Evolutionary conservation across 2,888 invertebrate genomes (phyloP).

Genomic region (Nemapogon koenigi): DNA sequence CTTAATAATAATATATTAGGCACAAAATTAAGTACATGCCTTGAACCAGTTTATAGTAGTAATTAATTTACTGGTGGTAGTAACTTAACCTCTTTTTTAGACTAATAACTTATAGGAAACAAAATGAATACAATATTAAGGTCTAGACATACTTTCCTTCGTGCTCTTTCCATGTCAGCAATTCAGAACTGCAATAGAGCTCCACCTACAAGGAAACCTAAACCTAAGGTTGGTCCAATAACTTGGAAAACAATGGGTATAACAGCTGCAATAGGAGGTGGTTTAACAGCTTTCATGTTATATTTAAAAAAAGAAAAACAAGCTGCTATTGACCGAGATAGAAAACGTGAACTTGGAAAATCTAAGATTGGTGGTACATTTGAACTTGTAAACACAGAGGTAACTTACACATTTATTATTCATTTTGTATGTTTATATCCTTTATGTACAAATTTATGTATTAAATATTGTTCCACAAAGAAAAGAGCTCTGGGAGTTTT

Average conservation of each 20-base stretch:
- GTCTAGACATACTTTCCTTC: constrained; percentile 25
- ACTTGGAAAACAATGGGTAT: constrained; percentile 82
- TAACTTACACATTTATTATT: constrained; percentile 17
- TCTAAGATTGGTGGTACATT: constrained; percentile 93
- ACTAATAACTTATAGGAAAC: constrained; percentile 15
- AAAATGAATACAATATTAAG: constrained; percentile 45
- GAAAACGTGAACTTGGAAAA: constrained; percentile 85
- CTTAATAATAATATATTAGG: no score
- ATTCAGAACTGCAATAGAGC: not conserved
- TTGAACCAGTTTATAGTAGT: no score
- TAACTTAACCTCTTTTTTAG: no score
- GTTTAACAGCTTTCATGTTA: constrained; percentile 73
- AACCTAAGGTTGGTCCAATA: constrained; percentile 59
- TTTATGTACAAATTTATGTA: not conserved
- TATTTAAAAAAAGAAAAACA: constrained; percentile 86
- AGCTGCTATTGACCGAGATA: constrained; percentile 71
- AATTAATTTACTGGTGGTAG: no score
- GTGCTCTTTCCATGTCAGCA: constrained; percentile 34
- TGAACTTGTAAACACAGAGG: constrained; percentile 78
- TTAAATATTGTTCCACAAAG: no score
- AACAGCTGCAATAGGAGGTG: constrained; percentile 71
- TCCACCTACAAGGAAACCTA: not conserved
- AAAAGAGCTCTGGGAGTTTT: no score
- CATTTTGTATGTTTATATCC: not conserved
- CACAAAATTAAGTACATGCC: no score